These are phyloP conservation scores for Hassar affinis DNA, from an alignment of 2,113 vertebrate species.

Conservation along the genomic window DNA sequence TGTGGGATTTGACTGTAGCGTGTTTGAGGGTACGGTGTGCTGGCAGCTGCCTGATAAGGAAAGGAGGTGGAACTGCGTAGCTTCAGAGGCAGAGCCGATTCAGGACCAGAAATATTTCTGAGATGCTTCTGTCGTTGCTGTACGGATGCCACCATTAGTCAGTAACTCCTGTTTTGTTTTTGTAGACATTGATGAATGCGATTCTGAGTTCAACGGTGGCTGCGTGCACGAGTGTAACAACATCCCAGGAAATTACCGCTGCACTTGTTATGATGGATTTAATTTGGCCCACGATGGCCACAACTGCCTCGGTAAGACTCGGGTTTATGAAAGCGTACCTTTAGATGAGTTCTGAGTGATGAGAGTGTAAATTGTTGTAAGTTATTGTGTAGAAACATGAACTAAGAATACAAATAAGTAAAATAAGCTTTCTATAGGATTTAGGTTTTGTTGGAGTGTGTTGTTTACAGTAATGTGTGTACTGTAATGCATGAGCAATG, in stretches of 20 bases:
- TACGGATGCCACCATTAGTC: not conserved
- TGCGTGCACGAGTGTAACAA: slow-evolving; percentile 97
- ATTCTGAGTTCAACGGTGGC: slow-evolving; percentile 88
- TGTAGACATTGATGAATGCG: slow-evolving; percentile 93
- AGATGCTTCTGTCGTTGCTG: not conserved
- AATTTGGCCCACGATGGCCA: slow-evolving; percentile 93
- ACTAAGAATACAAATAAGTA: too few relatives aligned
- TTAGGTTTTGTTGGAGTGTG: not conserved
- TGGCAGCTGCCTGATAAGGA: not conserved
- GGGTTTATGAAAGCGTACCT: not conserved
- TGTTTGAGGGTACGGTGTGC: not conserved
- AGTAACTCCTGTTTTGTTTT: slow-evolving; percentile 63
- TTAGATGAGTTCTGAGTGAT: not conserved
- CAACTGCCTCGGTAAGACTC: slow-evolving; percentile 91
- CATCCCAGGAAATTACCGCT: slow-evolving; percentile 96
- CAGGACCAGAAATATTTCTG: not conserved
- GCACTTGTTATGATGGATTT: slow-evolving; percentile 95
- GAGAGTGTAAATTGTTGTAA: not conserved
- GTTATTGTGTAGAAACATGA: not conserved
- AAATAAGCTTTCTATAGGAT: not conserved
- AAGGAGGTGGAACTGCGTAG: not conserved
- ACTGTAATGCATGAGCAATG: not conserved
- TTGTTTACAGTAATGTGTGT: not conserved
- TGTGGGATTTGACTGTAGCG: not conserved
- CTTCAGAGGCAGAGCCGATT: not conserved